Evolutionary conservation across 2,888 invertebrate genomes (phyloP), one percentile per base, ranked within the genome.

Genomic region (Eudasyphora cyanicolor): DNA sequence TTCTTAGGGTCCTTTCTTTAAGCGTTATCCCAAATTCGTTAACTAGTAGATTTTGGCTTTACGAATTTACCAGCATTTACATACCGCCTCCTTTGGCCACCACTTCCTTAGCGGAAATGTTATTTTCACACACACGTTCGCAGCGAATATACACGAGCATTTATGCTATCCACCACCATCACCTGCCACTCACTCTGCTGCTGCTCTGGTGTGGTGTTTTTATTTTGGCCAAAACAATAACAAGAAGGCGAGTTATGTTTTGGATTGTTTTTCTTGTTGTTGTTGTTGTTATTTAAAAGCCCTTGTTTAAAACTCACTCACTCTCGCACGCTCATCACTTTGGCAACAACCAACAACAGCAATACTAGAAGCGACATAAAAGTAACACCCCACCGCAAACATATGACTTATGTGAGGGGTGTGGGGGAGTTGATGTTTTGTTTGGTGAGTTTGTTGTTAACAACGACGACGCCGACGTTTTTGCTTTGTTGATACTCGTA

Each of bases 301-400:
- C 83, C 80, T 80, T 84, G 75, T 78, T 80, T 78, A 75, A 35
- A 60, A 29, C 62, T 71, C 64, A 35, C n/a, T n/a, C n/a, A n/a
- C n/a, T n/a, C n/a, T n/a, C n/a, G n/a, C n/a, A n/a, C n/a, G n/a
- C n/a, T 78, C 67, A 69, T 80, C 49, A 80, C 83, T 80, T 77
- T 78, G 75, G 75, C 77, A 80, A 78, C 80, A 80, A 71, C 32
- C 38, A 45, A 2, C 51, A 51, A 51, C 51, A 51, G 12, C 27
- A 57, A 24, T 14, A 10, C 57, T 27, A 12, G n/a, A n/a, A n/a
- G n/a, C n/a, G n/a, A n/a, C n/a, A n/a, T n/a, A n/a, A n/a, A n/a
- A n/a, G 27, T 27, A 27, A 24, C 57, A 24, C 57, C 27, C 19
- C 27, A 57, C 57, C 19, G 14, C 35, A 21, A 62, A n/a, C 12